phyloP scores from a whole-genome alignment of 2,888 invertebrate genomes.

The Alloscopus bannaensis region DNA sequence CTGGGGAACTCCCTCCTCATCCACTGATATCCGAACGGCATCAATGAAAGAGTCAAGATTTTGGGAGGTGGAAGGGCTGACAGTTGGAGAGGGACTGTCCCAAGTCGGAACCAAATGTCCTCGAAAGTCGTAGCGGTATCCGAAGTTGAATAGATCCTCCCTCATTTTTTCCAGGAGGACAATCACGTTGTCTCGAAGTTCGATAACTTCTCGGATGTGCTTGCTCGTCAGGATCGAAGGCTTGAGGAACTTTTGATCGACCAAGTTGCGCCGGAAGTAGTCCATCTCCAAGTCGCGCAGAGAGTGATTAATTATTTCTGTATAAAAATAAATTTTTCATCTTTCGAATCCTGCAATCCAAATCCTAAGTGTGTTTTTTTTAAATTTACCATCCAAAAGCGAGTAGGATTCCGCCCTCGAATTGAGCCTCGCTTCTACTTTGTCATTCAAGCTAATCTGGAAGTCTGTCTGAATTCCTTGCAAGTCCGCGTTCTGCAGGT shows the following conservation, averaged over 20 bases:
- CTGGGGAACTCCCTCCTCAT: background rate
- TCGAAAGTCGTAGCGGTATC: background rate
- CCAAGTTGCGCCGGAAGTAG: conserved; percentile 19
- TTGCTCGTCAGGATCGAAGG: background rate
- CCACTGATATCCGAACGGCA: background rate
- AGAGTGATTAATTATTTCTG: conserved; percentile 40
- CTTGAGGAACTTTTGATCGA: conserved; percentile 27
- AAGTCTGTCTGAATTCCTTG: conserved; percentile 19
- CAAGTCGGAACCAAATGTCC: background rate
- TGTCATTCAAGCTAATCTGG: background rate
- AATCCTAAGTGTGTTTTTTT: background rate
- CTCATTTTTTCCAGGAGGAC: background rate
- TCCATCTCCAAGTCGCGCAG: conserved; percentile 34
- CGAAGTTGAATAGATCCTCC: background rate
- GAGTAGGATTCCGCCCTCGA: background rate
- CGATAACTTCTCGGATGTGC: conserved; percentile 21
- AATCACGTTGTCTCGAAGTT: background rate
- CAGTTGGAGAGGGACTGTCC: background rate
- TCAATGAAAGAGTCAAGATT: background rate
- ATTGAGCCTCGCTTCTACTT: background rate
- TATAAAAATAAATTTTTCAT: background rate
- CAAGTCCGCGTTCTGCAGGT: conserved; percentile 28
- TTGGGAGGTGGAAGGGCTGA: background rate
- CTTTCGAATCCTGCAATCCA: background rate
- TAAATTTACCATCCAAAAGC: conserved; percentile 28